Evolutionary conservation across 2,888 invertebrate species (phyloP).

Genomic region (Brachyopa scutellaris): DNA sequence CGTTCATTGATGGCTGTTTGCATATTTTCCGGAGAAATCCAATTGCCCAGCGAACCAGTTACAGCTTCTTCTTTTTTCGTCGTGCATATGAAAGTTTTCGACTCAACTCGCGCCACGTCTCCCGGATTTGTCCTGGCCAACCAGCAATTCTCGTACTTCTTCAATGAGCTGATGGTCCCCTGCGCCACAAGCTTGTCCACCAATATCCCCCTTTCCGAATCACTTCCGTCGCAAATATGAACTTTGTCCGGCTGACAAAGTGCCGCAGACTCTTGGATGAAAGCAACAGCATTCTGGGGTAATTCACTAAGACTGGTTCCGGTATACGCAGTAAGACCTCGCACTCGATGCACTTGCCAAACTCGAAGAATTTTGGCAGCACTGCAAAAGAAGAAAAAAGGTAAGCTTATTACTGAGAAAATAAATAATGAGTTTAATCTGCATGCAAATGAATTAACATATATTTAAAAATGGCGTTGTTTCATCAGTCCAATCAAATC

Average conservation of each 20-base stretch:
- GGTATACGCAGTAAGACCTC: constrained; percentile 35
- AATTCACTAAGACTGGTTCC: constrained; percentile 72
- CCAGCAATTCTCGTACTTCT: constrained; percentile 97
- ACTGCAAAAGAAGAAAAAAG: constrained; percentile 33
- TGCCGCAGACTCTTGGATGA: constrained; percentile 89
- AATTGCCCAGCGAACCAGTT: constrained; percentile 94
- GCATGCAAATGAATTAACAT: too few relatives aligned
- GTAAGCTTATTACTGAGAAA: not conserved
- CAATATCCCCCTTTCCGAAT: constrained; percentile 88
- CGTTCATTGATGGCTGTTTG: constrained; percentile 90
- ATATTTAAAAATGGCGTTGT: too few relatives aligned
- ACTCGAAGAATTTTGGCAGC: constrained; percentile 27
- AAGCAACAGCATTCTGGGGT: constrained; percentile 83
- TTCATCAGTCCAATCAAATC: too few relatives aligned
- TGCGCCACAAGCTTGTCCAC: constrained; percentile 89
- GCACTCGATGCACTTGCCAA: constrained; percentile 36
- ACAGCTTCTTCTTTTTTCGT: constrained; percentile 90
- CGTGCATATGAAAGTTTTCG: constrained; percentile 96
- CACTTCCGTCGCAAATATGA: constrained; percentile 97
- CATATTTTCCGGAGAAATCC: constrained; percentile 93
- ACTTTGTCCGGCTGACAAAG: constrained; percentile 93
- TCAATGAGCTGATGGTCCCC: constrained; percentile 89
- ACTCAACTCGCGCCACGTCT: constrained; percentile 98
- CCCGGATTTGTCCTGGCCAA: constrained; percentile 97
- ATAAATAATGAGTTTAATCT: too few relatives aligned